Conservation (phyloP, 2,113 vertebrate species). For the Pitta sordida region DNA sequence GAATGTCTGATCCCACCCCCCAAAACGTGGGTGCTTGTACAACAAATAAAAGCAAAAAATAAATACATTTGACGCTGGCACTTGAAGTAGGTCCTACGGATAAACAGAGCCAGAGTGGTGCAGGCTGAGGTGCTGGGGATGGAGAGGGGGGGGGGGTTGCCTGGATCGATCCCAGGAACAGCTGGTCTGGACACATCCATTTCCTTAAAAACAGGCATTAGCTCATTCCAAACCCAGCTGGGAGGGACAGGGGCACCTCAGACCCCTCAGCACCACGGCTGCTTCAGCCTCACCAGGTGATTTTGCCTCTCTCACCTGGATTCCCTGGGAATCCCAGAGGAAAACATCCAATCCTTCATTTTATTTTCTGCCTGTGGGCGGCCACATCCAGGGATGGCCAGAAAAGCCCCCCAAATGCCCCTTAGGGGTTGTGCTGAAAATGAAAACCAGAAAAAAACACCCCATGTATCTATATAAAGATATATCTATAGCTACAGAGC, state of each 20-base stretch:
- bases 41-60: neutral
- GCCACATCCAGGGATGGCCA: neutral
- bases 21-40: neutral
- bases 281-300: accelerated
- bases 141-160: neutral
- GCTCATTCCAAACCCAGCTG: neutral
- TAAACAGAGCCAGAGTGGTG: neutral
- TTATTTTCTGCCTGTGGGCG: accelerated
- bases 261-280: neutral
- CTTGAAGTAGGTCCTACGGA: neutral
- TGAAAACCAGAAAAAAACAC: neutral
- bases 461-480: neutral
- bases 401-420: neutral
- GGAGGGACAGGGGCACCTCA: neutral
- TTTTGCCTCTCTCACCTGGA: neutral
- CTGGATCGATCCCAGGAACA: neutral
- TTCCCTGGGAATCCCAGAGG: neutral
- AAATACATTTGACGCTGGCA: neutral
- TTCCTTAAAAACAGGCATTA: accelerated
- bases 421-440: neutral
- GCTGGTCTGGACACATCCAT: neutral
- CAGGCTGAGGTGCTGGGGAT: neutral
- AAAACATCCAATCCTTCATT: neutral
- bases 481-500: neutral
- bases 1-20: accelerated